These are phyloP conservation scores for Eulimnadia texana DNA, from an alignment of 1,140 invertebrate genomes.

Conservation along the genomic window DNA sequence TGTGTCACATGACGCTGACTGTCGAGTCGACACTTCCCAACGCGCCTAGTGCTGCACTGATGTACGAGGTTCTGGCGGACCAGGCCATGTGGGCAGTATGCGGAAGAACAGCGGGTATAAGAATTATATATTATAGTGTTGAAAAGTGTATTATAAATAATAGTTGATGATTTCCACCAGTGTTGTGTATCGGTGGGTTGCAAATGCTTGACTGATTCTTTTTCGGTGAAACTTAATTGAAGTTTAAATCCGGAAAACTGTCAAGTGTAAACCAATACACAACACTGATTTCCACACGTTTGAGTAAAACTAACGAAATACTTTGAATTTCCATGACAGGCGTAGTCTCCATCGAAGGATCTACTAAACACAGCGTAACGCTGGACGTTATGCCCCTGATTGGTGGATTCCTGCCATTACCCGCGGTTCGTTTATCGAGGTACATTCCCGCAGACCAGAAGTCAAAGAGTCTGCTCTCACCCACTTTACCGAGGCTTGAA, in stretches of 20 bases:
- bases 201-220: too few relatives aligned
- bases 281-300: too few relatives aligned
- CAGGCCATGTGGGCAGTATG: constrained; percentile 84
- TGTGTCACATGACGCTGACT: constrained; percentile 67
- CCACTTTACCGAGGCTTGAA: constrained; percentile 51
- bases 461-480: constrained; percentile 25
- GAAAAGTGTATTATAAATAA: too few relatives aligned
- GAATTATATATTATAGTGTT: too few relatives aligned
- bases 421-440: constrained; percentile 73
- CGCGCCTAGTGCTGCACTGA: constrained; percentile 40
- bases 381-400: constrained; percentile 82
- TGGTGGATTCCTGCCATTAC: constrained; percentile 73
- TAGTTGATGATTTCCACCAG: too few relatives aligned
- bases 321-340: too few relatives aligned
- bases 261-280: too few relatives aligned
- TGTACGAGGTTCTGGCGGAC: constrained; percentile 85
- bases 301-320: too few relatives aligned
- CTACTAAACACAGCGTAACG: constrained; percentile 50
- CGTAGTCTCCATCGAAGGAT: constrained; percentile 58
- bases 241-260: too few relatives aligned
- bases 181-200: too few relatives aligned
- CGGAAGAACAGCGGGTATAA: constrained; percentile 58
- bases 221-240: too few relatives aligned
- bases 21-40: constrained; percentile 37
- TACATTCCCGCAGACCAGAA: constrained; percentile 64